phyloP scores from a whole-genome alignment of 2,888 invertebrate genomes.

The Drosophila anceps region DNA sequence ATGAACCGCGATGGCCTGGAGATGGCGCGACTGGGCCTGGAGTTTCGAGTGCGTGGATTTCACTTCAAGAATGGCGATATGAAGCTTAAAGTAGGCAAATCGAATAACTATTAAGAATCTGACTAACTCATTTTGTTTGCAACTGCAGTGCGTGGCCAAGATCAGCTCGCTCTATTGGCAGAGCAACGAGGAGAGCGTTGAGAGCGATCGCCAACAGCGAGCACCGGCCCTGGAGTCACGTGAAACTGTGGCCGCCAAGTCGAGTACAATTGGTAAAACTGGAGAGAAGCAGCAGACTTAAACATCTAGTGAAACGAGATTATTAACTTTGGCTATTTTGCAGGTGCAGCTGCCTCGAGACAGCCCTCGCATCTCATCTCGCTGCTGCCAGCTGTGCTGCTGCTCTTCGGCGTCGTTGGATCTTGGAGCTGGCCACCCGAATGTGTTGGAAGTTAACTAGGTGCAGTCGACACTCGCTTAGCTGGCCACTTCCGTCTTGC shows the following conservation, averaged over 20 bases:
- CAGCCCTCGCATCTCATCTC: conserved; percentile 53
- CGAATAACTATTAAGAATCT: rapidly evolving
- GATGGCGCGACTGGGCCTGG: conserved; percentile 91
- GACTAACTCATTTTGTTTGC: neutral
- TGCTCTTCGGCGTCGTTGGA: conserved; percentile 46
- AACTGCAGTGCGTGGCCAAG: conserved; percentile 91
- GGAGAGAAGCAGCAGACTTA: neutral
- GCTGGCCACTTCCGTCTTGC: conserved; percentile 4
- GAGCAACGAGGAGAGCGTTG: conserved; percentile 94
- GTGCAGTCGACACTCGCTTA: conserved; percentile 3
- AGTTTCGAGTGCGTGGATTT: conserved; percentile 91
- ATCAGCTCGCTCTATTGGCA: conserved; percentile 94
- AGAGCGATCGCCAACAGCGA: conserved; percentile 90
- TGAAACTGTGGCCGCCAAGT: conserved; percentile 88
- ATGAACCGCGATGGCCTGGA: conserved; percentile 89
- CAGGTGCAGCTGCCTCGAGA: conserved; percentile 59
- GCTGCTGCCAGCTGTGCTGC: conserved; percentile 54
- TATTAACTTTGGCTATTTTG: conserved; percentile 13
- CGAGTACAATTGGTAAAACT: conserved; percentile 88
- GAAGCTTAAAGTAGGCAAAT: conserved; percentile 89
- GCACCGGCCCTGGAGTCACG: conserved; percentile 92
- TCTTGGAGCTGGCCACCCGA: conserved; percentile 55
- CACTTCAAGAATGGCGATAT: conserved; percentile 94
- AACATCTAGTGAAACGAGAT: neutral
- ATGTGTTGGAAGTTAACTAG: conserved; percentile 60